A percentile compares a stretch with the other conserved stretches of the same genome.
These are phyloP conservation scores for Strigamia maritima DNA, from an alignment of 2,888 invertebrate genomes.

Conservation along the genomic window DNA sequence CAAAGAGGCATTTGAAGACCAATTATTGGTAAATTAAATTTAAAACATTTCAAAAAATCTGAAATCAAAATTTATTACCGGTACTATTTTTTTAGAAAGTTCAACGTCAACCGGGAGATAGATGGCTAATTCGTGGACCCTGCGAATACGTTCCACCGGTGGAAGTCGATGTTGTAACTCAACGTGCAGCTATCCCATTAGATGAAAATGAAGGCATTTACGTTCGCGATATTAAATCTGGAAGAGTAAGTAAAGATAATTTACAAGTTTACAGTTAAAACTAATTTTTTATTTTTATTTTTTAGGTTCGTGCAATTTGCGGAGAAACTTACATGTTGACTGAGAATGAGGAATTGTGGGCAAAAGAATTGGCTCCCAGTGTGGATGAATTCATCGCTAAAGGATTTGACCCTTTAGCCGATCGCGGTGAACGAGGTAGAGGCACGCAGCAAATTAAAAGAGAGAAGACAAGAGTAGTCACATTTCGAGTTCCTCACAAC, in stretches of 20 bases:
- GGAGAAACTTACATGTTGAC: slow-evolving; percentile 57
- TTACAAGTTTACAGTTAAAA: not conserved
- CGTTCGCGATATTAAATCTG: slow-evolving; percentile 54
- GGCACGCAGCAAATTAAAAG: slow-evolving; percentile 41
- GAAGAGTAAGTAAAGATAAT: slow-evolving; percentile 44
- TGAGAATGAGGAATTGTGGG: slow-evolving; percentile 51
- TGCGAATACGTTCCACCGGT: slow-evolving; percentile 56
- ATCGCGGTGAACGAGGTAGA: slow-evolving; percentile 49
- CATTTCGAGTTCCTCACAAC: slow-evolving; percentile 57
- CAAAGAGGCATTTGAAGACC: slow-evolving; percentile 52
- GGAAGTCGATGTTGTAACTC: slow-evolving; percentile 55
- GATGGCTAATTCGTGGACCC: slow-evolving; percentile 57
- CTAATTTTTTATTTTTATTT: not conserved
- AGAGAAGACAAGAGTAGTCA: slow-evolving; percentile 52
- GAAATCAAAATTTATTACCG: not conserved
- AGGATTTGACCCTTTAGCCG: slow-evolving; percentile 54
- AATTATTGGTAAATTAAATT: slow-evolving; percentile 41
- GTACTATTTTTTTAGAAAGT: slow-evolving; percentile 45
- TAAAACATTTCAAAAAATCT: not conserved
- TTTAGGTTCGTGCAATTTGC: slow-evolving; percentile 53
- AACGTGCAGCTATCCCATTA: slow-evolving; percentile 54
- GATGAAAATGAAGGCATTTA: slow-evolving; percentile 58
- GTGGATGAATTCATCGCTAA: slow-evolving; percentile 49
- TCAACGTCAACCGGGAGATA: slow-evolving; percentile 54
- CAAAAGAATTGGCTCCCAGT: slow-evolving; percentile 51